phyloP scores from a whole-genome alignment of 2,113 vertebrate genomes.

The Lycocorax pyrrhopterus region DNA sequence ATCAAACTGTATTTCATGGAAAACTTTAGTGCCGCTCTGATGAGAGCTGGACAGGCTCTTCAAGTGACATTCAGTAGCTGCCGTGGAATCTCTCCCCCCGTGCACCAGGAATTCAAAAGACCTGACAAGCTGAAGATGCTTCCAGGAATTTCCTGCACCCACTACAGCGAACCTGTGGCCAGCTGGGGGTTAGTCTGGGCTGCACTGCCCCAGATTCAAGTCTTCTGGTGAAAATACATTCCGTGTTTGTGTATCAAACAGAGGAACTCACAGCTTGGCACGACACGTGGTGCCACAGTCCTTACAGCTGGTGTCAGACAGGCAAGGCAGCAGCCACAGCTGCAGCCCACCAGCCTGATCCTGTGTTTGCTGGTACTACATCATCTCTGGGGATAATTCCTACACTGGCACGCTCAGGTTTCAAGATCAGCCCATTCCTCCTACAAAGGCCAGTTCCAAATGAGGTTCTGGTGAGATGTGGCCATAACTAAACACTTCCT shows the following conservation, averaged over 20 bases:
- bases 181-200: background rate
- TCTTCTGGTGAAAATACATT: background rate
- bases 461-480: background rate
- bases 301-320: background rate
- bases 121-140: background rate
- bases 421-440: background rate
- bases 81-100: fast-evolving
- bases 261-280: background rate
- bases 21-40: background rate
- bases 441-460: background rate
- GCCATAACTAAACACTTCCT: background rate
- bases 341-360: background rate
- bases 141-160: background rate
- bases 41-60: background rate
- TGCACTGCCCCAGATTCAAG: background rate
- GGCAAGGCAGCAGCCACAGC: background rate
- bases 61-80: background rate
- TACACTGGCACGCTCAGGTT: fast-evolving
- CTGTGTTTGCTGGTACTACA: background rate
- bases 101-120: background rate
- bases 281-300: fast-evolving
- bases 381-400: background rate
- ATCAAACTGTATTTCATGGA: background rate
- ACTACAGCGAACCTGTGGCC: background rate
- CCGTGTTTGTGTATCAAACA: background rate